Evolutionary conservation across 2,888 invertebrate species (phyloP), one percentile per base, ranked within the genome.

Genomic region (Papilio protenor): DNA sequence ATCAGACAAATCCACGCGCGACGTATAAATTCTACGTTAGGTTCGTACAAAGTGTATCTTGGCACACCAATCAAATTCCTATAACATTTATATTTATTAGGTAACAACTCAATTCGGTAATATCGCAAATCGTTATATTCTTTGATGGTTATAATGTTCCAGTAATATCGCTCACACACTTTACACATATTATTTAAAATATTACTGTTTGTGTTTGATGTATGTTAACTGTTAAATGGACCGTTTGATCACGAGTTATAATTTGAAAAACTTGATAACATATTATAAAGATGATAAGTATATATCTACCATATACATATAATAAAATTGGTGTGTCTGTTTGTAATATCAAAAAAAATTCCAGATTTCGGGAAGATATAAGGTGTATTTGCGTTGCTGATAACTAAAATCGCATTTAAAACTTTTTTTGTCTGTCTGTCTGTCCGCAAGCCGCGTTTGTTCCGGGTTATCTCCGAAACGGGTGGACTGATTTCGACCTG

Each of bases 51-150:
- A 71, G 27, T 70, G 49, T 71, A 75, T 72, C 78, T 78, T 78
- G 78, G 78, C 78, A 78, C 72, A n/a, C 71, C 45, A 52, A 75
- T 78, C 55, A 57, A 72, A 75, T 78, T 66, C 75, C 72, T 73
- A 33, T 66, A 78, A 64, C n/a, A 66, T 69, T 69, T 45, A 64
- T 72, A 75, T 78, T 78, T 78, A 78, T 78, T 66, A 57, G 47
- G 21, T 40, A 72, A 75, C 78, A 72, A 73, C 75, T 78, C 78
- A 73, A 78, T 78, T 73, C 49, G n/a, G 47, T 55, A 49, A 45
- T 66, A 66, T 72, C 57, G 45, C 75, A 78, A 73, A 73, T 78
- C 27, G 55, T 40, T 55, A 33, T 47, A 55, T 73, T 75, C 45
- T 72, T 52, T 49, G 27, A 49, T 52, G 23, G 52, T 71, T 71